A percentile compares a stretch with the other conserved stretches of the same genome.
These are phyloP conservation scores for Campopleginae sp. DNA, from an alignment of 2,888 invertebrate genomes.

Conservation along the genomic window DNA sequence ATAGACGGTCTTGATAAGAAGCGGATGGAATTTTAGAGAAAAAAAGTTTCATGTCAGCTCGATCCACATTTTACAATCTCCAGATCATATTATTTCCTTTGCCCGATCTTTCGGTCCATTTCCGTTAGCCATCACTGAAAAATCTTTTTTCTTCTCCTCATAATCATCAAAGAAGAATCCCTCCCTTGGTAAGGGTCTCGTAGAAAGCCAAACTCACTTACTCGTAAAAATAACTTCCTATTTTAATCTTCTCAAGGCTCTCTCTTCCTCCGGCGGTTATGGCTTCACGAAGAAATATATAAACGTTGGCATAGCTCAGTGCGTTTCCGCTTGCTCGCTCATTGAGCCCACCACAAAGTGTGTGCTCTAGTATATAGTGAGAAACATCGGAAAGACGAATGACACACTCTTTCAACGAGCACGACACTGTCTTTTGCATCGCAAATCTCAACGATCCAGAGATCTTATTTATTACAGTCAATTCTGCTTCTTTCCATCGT, in stretches of 20 bases:
- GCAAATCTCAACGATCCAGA: conserved; percentile 60
- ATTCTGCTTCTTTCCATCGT: conserved; percentile 27
- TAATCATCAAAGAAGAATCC: conserved; percentile 41
- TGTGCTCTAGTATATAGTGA: conserved; percentile 28
- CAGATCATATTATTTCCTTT: no score
- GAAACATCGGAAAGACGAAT: conserved; percentile 60
- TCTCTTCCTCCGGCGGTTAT: conserved; percentile 29
- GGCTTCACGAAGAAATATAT: conserved; percentile 31
- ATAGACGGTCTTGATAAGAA: conserved; percentile 31
- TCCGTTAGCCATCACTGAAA: not conserved
- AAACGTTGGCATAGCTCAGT: conserved; percentile 29
- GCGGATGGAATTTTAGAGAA: conserved; percentile 12
- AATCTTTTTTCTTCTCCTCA: conserved; percentile 10
- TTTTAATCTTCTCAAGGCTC: conserved; percentile 56
- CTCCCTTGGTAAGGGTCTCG: conserved; percentile 35
- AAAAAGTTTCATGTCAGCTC: not conserved
- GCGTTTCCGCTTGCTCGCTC: conserved; percentile 75
- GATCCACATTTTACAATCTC: not conserved
- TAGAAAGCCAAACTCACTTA: conserved; percentile 43
- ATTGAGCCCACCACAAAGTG: conserved; percentile 72
- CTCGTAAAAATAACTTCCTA: conserved; percentile 69
- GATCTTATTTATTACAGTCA: conserved; percentile 61
- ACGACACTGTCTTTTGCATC: conserved; percentile 47
- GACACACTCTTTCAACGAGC: conserved; percentile 58
- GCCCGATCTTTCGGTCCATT: conserved; percentile 3